Conservation (phyloP, 2,797 vertebrate species). For the Falco peregrinus region DNA sequence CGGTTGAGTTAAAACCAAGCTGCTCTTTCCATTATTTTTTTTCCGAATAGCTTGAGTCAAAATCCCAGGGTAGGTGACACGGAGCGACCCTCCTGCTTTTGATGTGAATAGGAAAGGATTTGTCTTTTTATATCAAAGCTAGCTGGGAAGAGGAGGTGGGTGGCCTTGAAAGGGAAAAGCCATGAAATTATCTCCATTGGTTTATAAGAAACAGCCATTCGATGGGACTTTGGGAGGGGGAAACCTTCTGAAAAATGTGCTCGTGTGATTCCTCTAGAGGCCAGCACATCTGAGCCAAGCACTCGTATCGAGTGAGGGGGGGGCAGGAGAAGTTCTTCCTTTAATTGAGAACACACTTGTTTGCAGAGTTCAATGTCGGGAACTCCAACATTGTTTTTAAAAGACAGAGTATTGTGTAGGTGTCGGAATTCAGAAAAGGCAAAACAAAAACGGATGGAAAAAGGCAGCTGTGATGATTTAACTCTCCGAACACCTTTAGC, state of each 20-base stretch:
- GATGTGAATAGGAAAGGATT: conserved; percentile 68
- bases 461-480: conserved; percentile 64
- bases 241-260: conserved; percentile 64
- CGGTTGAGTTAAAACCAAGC: conserved; percentile 32
- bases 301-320: neutral
- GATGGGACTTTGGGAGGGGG: conserved; percentile 53
- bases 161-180: conserved; percentile 65
- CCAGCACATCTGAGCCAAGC: conserved; percentile 43
- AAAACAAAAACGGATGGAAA: conserved; percentile 57
- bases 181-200: conserved; percentile 53
- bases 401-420: conserved; percentile 57
- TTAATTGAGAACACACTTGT: conserved; percentile 72
- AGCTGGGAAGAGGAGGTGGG: conserved; percentile 62
- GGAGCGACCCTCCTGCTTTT: conserved; percentile 52
- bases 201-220: conserved; percentile 69
- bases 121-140: conserved; percentile 67
- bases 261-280: conserved; percentile 58
- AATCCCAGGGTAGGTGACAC: conserved; percentile 65
- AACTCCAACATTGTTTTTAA: conserved; percentile 63
- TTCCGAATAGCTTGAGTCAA: conserved; percentile 26
- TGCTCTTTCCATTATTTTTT: conserved; percentile 56
- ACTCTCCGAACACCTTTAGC: conserved; percentile 42
- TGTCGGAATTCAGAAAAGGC: conserved; percentile 66
- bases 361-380: conserved; percentile 60
- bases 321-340: conserved; percentile 50